Base-by-base conservation (phyloP, 2,797 vertebrate species). In the Decapterus maruadsi region DNA sequence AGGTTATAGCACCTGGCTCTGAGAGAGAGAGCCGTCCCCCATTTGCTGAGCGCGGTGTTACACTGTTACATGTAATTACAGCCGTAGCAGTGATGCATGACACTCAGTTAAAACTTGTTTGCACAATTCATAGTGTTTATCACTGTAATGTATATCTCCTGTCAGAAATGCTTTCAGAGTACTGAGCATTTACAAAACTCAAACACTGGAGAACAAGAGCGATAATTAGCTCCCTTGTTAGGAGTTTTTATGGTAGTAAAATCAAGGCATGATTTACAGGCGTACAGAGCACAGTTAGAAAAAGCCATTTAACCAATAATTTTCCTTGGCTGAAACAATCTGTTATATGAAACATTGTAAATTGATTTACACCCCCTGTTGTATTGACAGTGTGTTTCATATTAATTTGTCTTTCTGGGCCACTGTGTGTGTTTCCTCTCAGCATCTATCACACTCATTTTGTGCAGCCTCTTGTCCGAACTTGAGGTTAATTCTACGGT, bases 151-250 rank as follows among this genome's bases (percentile, higher is more conserved):
- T 77, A 82, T 77, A 54, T 61, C 16, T 81, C 42, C 68, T 66
- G 63, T 82, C 76, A 81, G 57, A 60, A 63, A 16, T 34, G 36
- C 56, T 72, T 63, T 65, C 54, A 71, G 65, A 61, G 36, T 51
- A 36, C 38, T 17, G 19, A 70, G 61, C 51, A 59, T 76, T 78
- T 72, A 80, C 72, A 68, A 65, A 71, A 77, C 63, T 55, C 77
- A 79, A 87, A 68, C 60, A 43, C 48, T 31, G 12, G 68, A 75
- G 51, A 72, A 74, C 68, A 73, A 73, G 34, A 64, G 31, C 4
- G 56, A 77, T 87, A 82, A 90, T 87, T 78, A 78, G 64, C 78
- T 76, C 42, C 61, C 59, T 56, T 51, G 72, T 85, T 71, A 62
- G 56, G 62, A 53, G 22, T 68, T 85, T 81, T 61, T 66, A 53